Percentiles rank a stretch among this genome's conserved stretches.
These are phyloP conservation scores for Schizothorax lantsangensis DNA, from an alignment of 2,797 vertebrate genomes.

Conservation along the genomic window DNA sequence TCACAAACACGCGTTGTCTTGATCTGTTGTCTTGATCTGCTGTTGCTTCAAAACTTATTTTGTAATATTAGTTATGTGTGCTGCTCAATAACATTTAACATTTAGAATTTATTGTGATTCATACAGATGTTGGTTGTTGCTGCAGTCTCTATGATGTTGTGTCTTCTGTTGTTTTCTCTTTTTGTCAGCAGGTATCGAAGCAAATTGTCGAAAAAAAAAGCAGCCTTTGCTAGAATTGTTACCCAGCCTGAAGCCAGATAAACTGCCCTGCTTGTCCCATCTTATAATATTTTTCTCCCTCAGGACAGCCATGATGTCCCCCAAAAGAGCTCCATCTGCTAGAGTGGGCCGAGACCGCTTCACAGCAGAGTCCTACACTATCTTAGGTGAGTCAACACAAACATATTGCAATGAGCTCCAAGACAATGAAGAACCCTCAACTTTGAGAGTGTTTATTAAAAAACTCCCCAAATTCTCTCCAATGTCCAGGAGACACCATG, in stretches of 20 bases:
- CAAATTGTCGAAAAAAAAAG: too few relatives aligned
- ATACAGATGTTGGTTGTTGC: too few relatives aligned
- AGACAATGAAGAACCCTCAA: not conserved
- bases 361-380: conserved; percentile 95
- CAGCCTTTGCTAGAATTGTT: not conserved
- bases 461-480: not conserved
- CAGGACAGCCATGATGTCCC: conserved; percentile 88
- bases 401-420: not conserved
- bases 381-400: conserved; percentile 83
- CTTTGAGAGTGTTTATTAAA: not conserved
- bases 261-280: not conserved
- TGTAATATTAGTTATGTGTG: too few relatives aligned
- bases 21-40: too few relatives aligned
- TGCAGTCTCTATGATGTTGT: too few relatives aligned
- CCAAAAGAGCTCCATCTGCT: conserved; percentile 86
- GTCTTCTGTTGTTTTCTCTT: too few relatives aligned
- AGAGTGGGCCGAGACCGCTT: conserved; percentile 90
- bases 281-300: conserved; percentile 18
- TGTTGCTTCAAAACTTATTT: too few relatives aligned
- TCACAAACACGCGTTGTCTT: too few relatives aligned
- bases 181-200: too few relatives aligned
- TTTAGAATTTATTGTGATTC: too few relatives aligned
- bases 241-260: not conserved
- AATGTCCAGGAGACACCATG: conserved; percentile 85
- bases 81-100: too few relatives aligned